A percentile compares a stretch with the other conserved stretches of the same genome.
phyloP scores from a whole-genome alignment of 2,888 invertebrate genomes.

The Leptarthrus brevirostris region DNA sequence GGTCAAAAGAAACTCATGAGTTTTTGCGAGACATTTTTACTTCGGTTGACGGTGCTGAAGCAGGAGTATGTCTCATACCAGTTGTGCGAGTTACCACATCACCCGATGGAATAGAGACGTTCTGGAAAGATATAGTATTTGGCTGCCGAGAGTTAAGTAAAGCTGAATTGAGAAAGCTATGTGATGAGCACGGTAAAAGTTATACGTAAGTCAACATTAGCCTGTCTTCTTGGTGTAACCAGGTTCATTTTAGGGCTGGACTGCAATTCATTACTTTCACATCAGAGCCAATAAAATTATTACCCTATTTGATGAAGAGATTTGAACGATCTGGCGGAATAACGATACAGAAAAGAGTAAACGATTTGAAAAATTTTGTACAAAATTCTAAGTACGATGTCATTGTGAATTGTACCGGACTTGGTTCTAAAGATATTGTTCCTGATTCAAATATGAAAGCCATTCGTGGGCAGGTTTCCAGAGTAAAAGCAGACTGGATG shows the following conservation, averaged over 20 bases:
- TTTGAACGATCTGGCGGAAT: constrained; percentile 73
- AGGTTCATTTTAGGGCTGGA: constrained; percentile 70
- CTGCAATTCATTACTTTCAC: constrained; percentile 75
- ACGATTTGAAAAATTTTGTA: constrained; percentile 68
- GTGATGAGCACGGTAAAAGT: constrained; percentile 61
- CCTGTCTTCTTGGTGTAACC: too few species aligned
- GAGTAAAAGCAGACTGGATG: constrained; percentile 78
- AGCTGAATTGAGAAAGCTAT: constrained; percentile 63
- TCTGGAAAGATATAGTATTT: constrained; percentile 68
- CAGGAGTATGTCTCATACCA: constrained; percentile 69
- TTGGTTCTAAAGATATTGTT: constrained; percentile 74
- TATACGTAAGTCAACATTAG: constrained; percentile 63
- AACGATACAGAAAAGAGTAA: constrained; percentile 69
- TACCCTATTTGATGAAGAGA: constrained; percentile 75
- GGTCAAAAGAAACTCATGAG: constrained; percentile 73
- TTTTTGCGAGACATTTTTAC: constrained; percentile 73
- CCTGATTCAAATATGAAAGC: constrained; percentile 73
- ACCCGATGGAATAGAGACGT: constrained; percentile 60
- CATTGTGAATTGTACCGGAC: constrained; percentile 81
- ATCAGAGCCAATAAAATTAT: constrained; percentile 73
- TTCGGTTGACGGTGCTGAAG: constrained; percentile 68
- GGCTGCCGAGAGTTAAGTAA: constrained; percentile 64
- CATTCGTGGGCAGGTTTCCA: constrained; percentile 80
- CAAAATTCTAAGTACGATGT: constrained; percentile 70
- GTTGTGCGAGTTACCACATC: constrained; percentile 64